phyloP scores from a whole-genome alignment of 2,888 invertebrate genomes.

The Netelia fuscicornis region DNA sequence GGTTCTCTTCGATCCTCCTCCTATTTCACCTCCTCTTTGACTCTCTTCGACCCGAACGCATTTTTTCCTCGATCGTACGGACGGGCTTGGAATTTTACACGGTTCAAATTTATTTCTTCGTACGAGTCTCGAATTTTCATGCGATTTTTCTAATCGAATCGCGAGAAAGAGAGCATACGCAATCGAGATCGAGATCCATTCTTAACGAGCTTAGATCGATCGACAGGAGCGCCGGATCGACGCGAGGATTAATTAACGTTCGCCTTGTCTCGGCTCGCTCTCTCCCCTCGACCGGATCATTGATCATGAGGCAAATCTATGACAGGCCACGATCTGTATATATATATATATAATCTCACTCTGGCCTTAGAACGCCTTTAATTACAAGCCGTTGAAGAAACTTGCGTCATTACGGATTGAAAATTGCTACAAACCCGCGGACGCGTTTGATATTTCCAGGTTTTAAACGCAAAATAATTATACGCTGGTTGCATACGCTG shows the following conservation, averaged over 20 bases:
- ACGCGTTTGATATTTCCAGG: not conserved
- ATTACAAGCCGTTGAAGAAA: constrained; percentile 16
- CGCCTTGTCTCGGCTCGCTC: constrained; percentile 10
- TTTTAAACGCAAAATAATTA: constrained; percentile 21
- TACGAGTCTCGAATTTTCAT: too few relatives aligned
- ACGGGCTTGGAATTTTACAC: too few relatives aligned
- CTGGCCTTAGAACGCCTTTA: constrained; percentile 18
- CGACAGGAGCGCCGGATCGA: constrained; percentile 7
- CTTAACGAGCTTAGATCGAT: not conserved
- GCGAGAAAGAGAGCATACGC: not conserved
- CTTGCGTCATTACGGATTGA: constrained; percentile 16
- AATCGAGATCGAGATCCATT: too few relatives aligned
- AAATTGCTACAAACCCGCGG: constrained; percentile 13
- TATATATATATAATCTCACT: not conserved
- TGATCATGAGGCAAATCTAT: constrained; percentile 23
- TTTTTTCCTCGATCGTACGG: too few relatives aligned
- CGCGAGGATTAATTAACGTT: constrained; percentile 45
- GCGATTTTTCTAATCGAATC: too few relatives aligned
- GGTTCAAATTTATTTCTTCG: too few relatives aligned
- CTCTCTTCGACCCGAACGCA: too few relatives aligned
- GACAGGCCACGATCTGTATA: constrained; percentile 29
- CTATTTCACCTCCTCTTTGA: too few relatives aligned
- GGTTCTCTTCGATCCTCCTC: too few relatives aligned
- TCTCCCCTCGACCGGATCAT: constrained; percentile 29
- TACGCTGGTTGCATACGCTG: not conserved